A percentile compares a stretch with the other conserved stretches of the same genome.
These are phyloP conservation scores for Belonocnema kinseyi DNA, from an alignment of 1,140 invertebrate genomes.

Conservation along the genomic window DNA sequence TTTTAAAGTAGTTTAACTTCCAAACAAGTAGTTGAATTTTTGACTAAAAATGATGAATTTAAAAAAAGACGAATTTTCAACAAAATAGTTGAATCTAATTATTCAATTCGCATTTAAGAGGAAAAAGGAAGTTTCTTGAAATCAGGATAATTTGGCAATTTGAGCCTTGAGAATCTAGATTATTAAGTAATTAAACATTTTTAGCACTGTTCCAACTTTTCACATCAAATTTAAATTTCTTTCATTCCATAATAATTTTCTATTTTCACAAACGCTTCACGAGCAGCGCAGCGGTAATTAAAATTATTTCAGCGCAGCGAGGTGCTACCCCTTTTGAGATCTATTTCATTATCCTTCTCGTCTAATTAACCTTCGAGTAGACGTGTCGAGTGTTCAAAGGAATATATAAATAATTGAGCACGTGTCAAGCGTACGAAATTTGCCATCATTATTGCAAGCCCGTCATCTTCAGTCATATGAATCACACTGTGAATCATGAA, in stretches of 20 bases:
- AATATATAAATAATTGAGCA: slow-evolving; percentile 31
- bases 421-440: slow-evolving; percentile 13
- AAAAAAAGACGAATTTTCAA: too few relatives aligned
- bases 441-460: slow-evolving; percentile 35
- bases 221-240: too few relatives aligned
- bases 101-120: too few relatives aligned
- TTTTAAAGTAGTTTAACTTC: too few relatives aligned
- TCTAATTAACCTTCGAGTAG: slow-evolving; percentile 24
- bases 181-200: too few relatives aligned
- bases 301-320: neutral
- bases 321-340: slow-evolving; percentile 19
- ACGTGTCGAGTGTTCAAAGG: slow-evolving; percentile 24
- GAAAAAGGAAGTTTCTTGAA: too few relatives aligned
- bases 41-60: too few relatives aligned
- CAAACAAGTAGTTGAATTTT: too few relatives aligned
- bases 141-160: too few relatives aligned
- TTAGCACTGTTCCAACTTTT: too few relatives aligned
- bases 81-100: too few relatives aligned
- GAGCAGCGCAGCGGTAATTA: neutral
- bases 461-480: slow-evolving; percentile 24
- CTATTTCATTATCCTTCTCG: slow-evolving; percentile 25
- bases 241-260: neutral
- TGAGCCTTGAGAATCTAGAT: too few relatives aligned
- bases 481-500: slow-evolving; percentile 35
- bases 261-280: neutral